Evolutionary conservation across 2,113 vertebrate genomes (phyloP).

Genomic region (Miniopterus natalensis): DNA sequence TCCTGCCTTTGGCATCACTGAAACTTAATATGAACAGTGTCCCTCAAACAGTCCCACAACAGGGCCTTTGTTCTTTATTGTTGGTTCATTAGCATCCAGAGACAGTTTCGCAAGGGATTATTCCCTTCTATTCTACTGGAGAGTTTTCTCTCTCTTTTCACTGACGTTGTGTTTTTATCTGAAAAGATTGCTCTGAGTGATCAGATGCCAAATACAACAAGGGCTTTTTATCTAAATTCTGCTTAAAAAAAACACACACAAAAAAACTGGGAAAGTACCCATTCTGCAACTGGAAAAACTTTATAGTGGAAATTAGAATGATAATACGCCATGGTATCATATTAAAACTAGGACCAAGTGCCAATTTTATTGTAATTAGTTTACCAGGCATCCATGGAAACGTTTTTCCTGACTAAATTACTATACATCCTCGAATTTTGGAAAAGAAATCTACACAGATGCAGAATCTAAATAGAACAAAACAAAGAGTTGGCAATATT

Average conservation of each 20-base stretch:
- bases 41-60: conserved; percentile 52
- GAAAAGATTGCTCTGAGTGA: conserved; percentile 75
- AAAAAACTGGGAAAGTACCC: conserved; percentile 69
- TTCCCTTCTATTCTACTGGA: conserved; percentile 67
- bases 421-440: conserved; percentile 82
- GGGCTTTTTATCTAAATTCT: conserved; percentile 74
- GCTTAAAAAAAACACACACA: conserved; percentile 24
- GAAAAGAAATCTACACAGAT: conserved; percentile 83
- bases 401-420: conserved; percentile 80
- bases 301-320: conserved; percentile 76
- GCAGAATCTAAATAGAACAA: conserved; percentile 83
- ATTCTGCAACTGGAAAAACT: conserved; percentile 66
- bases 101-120: conserved; percentile 70
- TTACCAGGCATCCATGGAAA: conserved; percentile 79
- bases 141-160: conserved; percentile 66
- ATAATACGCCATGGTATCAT: conserved; percentile 75
- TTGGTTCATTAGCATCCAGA: conserved; percentile 77
- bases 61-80: conserved; percentile 41
- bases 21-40: conserved; percentile 69
- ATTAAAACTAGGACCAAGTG: conserved; percentile 73
- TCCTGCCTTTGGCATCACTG: conserved; percentile 59
- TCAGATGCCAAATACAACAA: conserved; percentile 68
- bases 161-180: conserved; percentile 76
- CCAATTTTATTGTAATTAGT: conserved; percentile 80
- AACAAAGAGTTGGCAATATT: conserved; percentile 72